These are phyloP conservation scores for Myopa testacea DNA, from an alignment of 2,888 invertebrate genomes.

Conservation along the genomic window DNA sequence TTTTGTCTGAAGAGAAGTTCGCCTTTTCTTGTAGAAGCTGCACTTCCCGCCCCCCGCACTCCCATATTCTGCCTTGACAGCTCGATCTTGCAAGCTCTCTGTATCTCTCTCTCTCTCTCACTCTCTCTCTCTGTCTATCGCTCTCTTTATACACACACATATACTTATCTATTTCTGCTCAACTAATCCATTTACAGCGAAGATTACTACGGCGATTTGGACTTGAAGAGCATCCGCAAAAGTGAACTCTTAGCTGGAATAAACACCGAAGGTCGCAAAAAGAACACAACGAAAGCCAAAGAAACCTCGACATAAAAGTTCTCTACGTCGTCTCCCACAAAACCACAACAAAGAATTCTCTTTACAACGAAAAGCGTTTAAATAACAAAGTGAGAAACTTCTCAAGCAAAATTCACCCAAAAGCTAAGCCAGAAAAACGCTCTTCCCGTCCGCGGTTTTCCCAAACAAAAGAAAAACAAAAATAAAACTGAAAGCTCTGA, in stretches of 20 bases:
- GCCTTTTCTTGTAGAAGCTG: background rate
- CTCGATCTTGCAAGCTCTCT: slow-evolving; percentile 53
- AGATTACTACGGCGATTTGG: slow-evolving; percentile 96
- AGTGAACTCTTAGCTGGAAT: slow-evolving; percentile 89
- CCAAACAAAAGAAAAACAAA: background rate
- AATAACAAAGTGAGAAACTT: slow-evolving; percentile 28
- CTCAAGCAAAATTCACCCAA: slow-evolving; percentile 10
- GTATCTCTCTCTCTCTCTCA: slow-evolving; percentile 21
- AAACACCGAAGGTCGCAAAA: slow-evolving; percentile 64
- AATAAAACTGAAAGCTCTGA: background rate
- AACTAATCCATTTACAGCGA: slow-evolving; percentile 78
- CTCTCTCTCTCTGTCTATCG: slow-evolving; percentile 62
- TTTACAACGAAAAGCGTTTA: background rate
- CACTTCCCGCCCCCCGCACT: too few relatives aligned
- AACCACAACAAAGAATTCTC: slow-evolving; percentile 38
- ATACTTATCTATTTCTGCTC: slow-evolving; percentile 52
- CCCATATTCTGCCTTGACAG: background rate
- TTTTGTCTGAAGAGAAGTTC: background rate
- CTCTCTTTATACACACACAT: background rate
- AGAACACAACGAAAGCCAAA: slow-evolving; percentile 71
- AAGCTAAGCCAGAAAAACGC: slow-evolving; percentile 17
- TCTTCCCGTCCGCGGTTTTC: slow-evolving; percentile 34
- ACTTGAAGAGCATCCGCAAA: slow-evolving; percentile 94
- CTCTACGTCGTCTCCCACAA: slow-evolving; percentile 43
- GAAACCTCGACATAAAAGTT: slow-evolving; percentile 60